phyloP scores from a whole-genome alignment of 2,797 vertebrate species.

The Microctenopoma stevenorrisi region DNA sequence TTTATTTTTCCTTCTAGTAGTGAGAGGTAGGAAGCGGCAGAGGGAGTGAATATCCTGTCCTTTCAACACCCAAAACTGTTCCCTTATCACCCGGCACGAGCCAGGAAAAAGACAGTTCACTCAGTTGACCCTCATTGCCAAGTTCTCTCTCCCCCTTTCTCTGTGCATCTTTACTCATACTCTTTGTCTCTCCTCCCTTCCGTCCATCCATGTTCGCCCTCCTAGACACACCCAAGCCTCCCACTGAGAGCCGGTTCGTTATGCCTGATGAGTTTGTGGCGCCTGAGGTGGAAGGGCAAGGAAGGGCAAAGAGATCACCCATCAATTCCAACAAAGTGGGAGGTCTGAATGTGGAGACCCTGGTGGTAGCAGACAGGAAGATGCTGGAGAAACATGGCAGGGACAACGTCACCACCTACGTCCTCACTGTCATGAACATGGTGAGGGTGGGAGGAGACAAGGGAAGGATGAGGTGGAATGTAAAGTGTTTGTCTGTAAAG shows the following conservation, averaged over 20 bases:
- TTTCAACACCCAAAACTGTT: slow-evolving; percentile 55
- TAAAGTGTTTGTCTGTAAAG: background rate
- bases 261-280: slow-evolving; percentile 87
- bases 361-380: slow-evolving; percentile 97
- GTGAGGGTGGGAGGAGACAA: slow-evolving; percentile 72
- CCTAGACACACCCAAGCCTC: slow-evolving; percentile 90
- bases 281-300: slow-evolving; percentile 55
- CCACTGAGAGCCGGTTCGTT: slow-evolving; percentile 83
- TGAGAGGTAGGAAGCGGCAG: slow-evolving; percentile 54
- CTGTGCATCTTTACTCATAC: slow-evolving; percentile 12
- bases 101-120: slow-evolving; percentile 61
- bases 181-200: slow-evolving; percentile 47
- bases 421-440: slow-evolving; percentile 99
- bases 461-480: slow-evolving; percentile 3
- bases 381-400: slow-evolving; percentile 96
- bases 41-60: slow-evolving; percentile 74
- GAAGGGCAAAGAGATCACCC: slow-evolving; percentile 89
- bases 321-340: slow-evolving; percentile 87
- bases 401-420: slow-evolving; percentile 95
- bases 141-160: slow-evolving; percentile 13
- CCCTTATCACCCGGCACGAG: slow-evolving; percentile 62
- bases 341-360: slow-evolving; percentile 93
- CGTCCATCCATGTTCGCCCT: slow-evolving; percentile 31
- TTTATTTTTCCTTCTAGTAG: slow-evolving; percentile 43
- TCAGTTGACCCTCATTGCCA: slow-evolving; percentile 66